phyloP scores from a whole-genome alignment of 2,797 vertebrate species.

The Sarcophilus harrisii region DNA sequence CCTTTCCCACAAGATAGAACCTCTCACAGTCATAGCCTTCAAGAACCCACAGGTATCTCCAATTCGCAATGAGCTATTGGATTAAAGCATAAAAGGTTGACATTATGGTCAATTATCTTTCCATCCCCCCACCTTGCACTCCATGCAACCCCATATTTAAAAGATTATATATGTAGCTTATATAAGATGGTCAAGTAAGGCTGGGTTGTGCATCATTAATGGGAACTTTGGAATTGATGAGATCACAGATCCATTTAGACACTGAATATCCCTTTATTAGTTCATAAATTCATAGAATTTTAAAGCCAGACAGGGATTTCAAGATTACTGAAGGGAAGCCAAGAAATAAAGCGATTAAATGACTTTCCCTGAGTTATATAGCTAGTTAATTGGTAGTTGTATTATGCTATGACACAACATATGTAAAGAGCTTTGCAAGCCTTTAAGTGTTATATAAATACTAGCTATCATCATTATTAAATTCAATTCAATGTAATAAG shows the following conservation, averaged over 20 bases:
- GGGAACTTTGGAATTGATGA: not conserved
- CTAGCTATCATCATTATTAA: not conserved
- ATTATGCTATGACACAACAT: not conserved
- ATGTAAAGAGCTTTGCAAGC: not conserved
- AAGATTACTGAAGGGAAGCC: conserved; percentile 1
- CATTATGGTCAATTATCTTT: not conserved
- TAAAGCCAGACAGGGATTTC: not conserved
- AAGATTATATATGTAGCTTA: not conserved
- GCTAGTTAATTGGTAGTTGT: conserved; percentile 26
- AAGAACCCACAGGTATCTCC: not conserved
- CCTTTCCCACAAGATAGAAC: not conserved
- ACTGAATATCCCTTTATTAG: not conserved
- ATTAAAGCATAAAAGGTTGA: not conserved
- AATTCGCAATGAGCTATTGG: not conserved
- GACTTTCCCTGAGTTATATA: conserved; percentile 20
- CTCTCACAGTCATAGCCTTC: not conserved
- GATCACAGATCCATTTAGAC: not conserved
- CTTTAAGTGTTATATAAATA: not conserved
- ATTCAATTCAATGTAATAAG: not conserved
- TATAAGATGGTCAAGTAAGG: not conserved
- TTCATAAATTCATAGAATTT: not conserved
- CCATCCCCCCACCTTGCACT: not conserved
- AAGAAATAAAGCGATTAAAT: conserved; percentile 35
- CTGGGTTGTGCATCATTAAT: not conserved
- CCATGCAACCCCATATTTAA: not conserved